phyloP scores from a whole-genome alignment of 2,888 invertebrate species.

The Diploptera punctata region DNA sequence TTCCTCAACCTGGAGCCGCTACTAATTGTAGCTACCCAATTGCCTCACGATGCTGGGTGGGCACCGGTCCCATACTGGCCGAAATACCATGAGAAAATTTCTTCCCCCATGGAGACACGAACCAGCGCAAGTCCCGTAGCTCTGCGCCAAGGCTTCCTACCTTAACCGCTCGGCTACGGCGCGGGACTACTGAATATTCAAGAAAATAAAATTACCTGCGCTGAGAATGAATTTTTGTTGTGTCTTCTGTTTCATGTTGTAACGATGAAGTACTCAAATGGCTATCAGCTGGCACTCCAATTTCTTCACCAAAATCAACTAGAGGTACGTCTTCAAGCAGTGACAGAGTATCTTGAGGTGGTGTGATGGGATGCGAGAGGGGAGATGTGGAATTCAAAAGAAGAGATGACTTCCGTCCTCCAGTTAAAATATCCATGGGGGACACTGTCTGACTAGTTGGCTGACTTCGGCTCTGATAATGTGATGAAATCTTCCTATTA shows the following conservation, averaged over 20 bases:
- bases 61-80: too few relatives aligned
- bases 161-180: too few relatives aligned
- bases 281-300: background rate
- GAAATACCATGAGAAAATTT: too few relatives aligned
- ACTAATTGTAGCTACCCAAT: too few relatives aligned
- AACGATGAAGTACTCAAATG: conserved; percentile 1
- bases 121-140: too few relatives aligned
- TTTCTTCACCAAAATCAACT: conserved; percentile 41
- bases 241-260: background rate
- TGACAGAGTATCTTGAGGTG: conserved; percentile 20
- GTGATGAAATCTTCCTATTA: conserved; percentile 12
- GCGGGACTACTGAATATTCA: too few relatives aligned
- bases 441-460: conserved; percentile 43
- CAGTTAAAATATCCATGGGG: conserved; percentile 38
- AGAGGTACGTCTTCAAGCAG: conserved; percentile 38
- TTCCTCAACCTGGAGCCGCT: too few relatives aligned
- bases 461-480: conserved; percentile 39
- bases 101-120: too few relatives aligned
- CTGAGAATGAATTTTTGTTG: background rate
- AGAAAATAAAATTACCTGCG: conserved; percentile 14
- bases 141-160: too few relatives aligned
- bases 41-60: too few relatives aligned
- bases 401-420: conserved; percentile 35
- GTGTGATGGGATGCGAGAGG: conserved; percentile 4
- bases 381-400: conserved; percentile 32